Base-by-base conservation (phyloP, 2,797 vertebrate species). In the Sphenopsis melanotis region DNA sequence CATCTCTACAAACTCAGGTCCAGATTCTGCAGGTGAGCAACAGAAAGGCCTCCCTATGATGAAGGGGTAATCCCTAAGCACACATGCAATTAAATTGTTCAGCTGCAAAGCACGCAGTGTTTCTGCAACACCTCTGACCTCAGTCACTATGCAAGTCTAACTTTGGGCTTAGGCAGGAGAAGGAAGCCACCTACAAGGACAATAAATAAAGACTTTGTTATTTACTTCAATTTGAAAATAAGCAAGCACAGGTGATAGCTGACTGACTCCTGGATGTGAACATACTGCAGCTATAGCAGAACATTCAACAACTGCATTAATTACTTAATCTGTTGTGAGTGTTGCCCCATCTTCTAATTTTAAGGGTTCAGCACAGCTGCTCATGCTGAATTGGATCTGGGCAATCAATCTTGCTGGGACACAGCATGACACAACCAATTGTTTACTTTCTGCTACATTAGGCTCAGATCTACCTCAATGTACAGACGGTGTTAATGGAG, bases 361-460 rank as follows among this genome's bases (percentile, higher is more conserved):
- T 11, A 82, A 10, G 3, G 3, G 21, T 20, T 77, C 71, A 53
- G 44, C 37, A 50, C 17, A 77, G 49, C 60, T 12, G 23, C 15
- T 60, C 29, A 21, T 0, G 4, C 15, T 8, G 4, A 92, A 50
- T 46, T 17, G 17, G 6, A 76, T 44, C 14, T 66, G 32, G 20
- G 17, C 66, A 93, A 55, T 13, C 37, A 68, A 34, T 15, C 29
- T 29, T 37, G 4, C 15, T 47, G 13, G 49, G 15, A 84, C 84
- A 80, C 1, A 2, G 32, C 7, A 2, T 0, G 1, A 30, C 34
- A 92, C 77, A 85, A 85, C 2, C 17, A 66, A 24, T 3, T 42
- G 13, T 10, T 74, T 41, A 27, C 49, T 77, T 87, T 57, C 21
- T 42, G 15, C 49, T 75, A 44, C 83, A 34, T 23, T 29, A 75